phyloP scores from a whole-genome alignment of 1,140 invertebrate genomes.

The Brachionus manjavacas region DNA sequence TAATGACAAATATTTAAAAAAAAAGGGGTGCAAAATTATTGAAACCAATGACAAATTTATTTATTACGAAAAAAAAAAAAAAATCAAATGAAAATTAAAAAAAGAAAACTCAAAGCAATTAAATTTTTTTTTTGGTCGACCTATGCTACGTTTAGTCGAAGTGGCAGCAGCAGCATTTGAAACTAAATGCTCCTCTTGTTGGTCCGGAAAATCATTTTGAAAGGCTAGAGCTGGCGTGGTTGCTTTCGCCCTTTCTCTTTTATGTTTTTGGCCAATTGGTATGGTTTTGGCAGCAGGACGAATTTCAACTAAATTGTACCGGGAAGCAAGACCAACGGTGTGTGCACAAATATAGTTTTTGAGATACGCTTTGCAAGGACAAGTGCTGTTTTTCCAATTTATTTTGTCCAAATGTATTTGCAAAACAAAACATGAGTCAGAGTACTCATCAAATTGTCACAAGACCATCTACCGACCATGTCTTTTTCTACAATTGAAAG shows the following conservation, averaged over 20 bases:
- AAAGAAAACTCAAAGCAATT: background rate
- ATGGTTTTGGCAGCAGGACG: background rate
- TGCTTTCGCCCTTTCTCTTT: background rate
- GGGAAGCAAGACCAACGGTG: background rate
- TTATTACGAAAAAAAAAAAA: background rate
- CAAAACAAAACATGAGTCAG: background rate
- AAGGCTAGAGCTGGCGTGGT: background rate
- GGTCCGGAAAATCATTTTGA: background rate
- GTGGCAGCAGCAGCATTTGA: background rate
- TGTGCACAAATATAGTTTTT: too few relatives aligned
- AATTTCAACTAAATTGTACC: background rate
- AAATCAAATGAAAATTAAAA: background rate
- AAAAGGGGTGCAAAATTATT: background rate
- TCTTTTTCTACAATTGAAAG: constrained; percentile 18
- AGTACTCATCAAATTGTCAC: background rate
- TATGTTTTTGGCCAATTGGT: background rate
- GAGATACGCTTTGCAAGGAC: background rate
- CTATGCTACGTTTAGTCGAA: background rate
- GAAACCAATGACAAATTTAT: background rate
- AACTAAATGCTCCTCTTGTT: background rate
- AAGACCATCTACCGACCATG: background rate
- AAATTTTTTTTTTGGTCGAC: constrained; percentile 12
- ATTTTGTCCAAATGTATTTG: background rate
- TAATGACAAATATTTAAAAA: background rate
- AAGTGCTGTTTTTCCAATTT: background rate